Conservation (phyloP, 2,888 invertebrate genomes). For the Rhagonycha fulva region DNA sequence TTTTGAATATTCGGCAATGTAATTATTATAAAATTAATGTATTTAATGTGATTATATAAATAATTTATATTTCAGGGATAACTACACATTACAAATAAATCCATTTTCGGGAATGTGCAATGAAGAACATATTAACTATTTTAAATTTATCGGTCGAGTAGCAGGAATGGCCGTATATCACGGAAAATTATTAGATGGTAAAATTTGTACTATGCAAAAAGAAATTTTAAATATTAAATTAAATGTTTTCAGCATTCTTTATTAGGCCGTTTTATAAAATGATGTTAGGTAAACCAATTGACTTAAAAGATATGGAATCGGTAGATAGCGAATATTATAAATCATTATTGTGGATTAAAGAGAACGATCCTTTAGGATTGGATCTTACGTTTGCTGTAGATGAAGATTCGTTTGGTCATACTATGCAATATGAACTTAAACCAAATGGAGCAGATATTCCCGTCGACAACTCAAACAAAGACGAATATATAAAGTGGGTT, state of each 20-base stretch:
- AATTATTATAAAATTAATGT: conserved; percentile 48
- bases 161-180: conserved; percentile 99
- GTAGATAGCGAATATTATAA: conserved; percentile 99
- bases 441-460: conserved; percentile 88
- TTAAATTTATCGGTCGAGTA: conserved; percentile 96
- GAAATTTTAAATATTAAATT: neutral
- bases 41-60: neutral
- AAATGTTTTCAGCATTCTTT: conserved; percentile 82
- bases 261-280: conserved; percentile 99
- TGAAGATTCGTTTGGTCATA: conserved; percentile 96
- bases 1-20: conserved; percentile 99
- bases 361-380: conserved; percentile 94
- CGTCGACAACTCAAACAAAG: conserved; percentile 92
- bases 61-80: conserved; percentile 67
- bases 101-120: conserved; percentile 97
- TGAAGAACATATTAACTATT: conserved; percentile 97
- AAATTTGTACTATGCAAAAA: conserved; percentile 37
- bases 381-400: conserved; percentile 95
- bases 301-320: conserved; percentile 97
- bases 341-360: conserved; percentile 93
- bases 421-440: conserved; percentile 89
- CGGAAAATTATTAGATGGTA: conserved; percentile 95
- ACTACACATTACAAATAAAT: conserved; percentile 98
- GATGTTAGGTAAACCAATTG: conserved; percentile 95
- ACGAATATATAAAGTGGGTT: conserved; percentile 91